Conservation (phyloP, 2,113 vertebrate species). For the Leptobrachium leishanense region DNA sequence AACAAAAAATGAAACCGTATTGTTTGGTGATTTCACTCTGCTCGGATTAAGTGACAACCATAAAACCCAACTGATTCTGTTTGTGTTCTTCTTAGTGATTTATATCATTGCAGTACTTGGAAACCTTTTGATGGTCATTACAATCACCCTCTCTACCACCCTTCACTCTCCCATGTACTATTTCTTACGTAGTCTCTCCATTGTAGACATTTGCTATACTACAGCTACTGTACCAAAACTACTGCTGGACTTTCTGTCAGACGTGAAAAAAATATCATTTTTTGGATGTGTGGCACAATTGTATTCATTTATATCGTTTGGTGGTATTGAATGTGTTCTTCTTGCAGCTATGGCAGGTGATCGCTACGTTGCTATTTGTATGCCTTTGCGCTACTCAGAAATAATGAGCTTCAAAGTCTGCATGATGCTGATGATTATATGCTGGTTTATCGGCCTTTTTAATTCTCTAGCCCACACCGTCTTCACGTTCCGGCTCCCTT, state of each 20-base stretch:
- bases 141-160: not conserved
- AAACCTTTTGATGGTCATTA: constrained; percentile 34
- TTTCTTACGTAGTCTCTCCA: constrained; percentile 29
- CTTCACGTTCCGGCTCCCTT: constrained; percentile 37
- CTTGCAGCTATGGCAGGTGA: constrained; percentile 44
- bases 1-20: not conserved
- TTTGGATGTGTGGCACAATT: constrained; percentile 29
- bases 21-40: constrained; percentile 16
- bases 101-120: constrained; percentile 30
- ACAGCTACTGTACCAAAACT: constrained; percentile 40
- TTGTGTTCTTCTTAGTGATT: constrained; percentile 27
- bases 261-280: constrained; percentile 14
- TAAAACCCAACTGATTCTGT: constrained; percentile 5
- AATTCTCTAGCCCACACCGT: constrained; percentile 33
- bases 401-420: constrained; percentile 37
- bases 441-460: constrained; percentile 35
- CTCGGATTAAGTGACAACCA: constrained; percentile 21
- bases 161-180: constrained; percentile 42
- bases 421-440: not conserved
- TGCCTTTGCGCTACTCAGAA: constrained; percentile 33
- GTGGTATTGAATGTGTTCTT: constrained; percentile 39
- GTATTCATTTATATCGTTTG: constrained; percentile 40
- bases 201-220: constrained; percentile 37
- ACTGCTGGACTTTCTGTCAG: constrained; percentile 9
- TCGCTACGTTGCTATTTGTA: constrained; percentile 40